Conservation (phyloP, 35 echinoderm and acorn worm species). For the Heliocidaris tuberculata region DNA sequence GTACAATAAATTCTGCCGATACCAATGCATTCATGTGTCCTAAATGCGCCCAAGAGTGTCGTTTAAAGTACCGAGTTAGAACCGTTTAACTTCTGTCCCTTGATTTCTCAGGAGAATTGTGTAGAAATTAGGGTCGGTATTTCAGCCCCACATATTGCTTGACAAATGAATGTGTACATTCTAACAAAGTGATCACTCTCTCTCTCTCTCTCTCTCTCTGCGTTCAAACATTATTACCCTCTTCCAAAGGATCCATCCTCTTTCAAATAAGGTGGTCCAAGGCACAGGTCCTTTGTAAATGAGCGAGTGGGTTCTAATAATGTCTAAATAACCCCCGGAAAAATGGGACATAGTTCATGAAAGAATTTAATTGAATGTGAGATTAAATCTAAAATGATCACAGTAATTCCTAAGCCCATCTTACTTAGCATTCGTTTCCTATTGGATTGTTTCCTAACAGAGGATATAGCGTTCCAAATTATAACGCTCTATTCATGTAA, state of each 20-base stretch:
- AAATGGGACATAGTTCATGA: background rate
- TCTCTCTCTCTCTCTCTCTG: background rate
- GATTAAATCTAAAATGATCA: background rate
- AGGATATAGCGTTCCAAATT: background rate
- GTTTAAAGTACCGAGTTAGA: background rate
- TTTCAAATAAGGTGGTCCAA: background rate
- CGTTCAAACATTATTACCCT: background rate
- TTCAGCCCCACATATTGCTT: background rate
- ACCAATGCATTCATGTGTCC: background rate
- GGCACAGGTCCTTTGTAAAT: background rate
- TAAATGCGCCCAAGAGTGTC: background rate
- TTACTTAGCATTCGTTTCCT: background rate
- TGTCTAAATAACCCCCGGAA: background rate
- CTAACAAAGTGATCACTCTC: background rate
- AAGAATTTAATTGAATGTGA: background rate
- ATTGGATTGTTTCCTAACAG: background rate
- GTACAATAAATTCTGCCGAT: too few species aligned
- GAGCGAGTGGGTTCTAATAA: background rate
- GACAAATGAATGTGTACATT: conserved; percentile 4
- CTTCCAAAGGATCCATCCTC: background rate
- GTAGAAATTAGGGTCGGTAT: background rate
- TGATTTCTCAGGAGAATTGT: background rate
- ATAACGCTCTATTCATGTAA: background rate
- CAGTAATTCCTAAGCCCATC: background rate
- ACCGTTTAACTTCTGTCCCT: background rate